These are phyloP conservation scores for Thymallus thymallus DNA, from an alignment of 2,113 vertebrate genomes.

Conservation along the genomic window DNA sequence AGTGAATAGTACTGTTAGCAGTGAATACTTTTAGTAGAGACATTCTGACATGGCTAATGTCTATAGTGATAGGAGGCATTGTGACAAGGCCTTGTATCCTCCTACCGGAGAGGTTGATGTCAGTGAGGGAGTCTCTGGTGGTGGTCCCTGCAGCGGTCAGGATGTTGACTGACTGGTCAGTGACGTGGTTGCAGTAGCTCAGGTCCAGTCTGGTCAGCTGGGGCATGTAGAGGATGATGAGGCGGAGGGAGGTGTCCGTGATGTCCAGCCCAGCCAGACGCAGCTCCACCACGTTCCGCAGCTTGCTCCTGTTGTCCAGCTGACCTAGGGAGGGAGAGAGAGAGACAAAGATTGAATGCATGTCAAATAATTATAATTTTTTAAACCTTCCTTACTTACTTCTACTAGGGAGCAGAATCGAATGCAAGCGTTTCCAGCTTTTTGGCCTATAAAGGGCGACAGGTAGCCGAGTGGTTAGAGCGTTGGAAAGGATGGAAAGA, in stretches of 20 bases:
- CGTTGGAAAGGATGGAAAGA: not conserved
- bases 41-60: too few species aligned
- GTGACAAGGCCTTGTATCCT: not conserved
- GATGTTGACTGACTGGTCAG: constrained; percentile 94
- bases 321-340: constrained; percentile 75
- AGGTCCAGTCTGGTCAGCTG: constrained; percentile 88
- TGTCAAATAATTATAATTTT: too few species aligned
- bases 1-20: too few species aligned
- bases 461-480: too few species aligned
- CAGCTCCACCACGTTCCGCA: constrained; percentile 89
- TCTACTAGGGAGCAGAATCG: not conserved
- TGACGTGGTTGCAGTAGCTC: constrained; percentile 96
- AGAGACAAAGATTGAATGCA: not conserved
- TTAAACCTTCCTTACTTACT: too few species aligned
- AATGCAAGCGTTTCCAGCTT: not conserved
- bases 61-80: too few species aligned
- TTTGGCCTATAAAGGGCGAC: not conserved
- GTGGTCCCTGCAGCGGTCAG: constrained; percentile 92
- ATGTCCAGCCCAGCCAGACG: constrained; percentile 91
- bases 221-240: constrained; percentile 93
- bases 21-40: too few species aligned
- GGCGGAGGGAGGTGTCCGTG: constrained; percentile 85
- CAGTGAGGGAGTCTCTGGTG: constrained; percentile 90
- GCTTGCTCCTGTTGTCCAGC: constrained; percentile 91
- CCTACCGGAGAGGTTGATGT: constrained; percentile 91